phyloP scores from a whole-genome alignment of 64 coral and sea anemone genomes.

The Acropora yongei region DNA sequence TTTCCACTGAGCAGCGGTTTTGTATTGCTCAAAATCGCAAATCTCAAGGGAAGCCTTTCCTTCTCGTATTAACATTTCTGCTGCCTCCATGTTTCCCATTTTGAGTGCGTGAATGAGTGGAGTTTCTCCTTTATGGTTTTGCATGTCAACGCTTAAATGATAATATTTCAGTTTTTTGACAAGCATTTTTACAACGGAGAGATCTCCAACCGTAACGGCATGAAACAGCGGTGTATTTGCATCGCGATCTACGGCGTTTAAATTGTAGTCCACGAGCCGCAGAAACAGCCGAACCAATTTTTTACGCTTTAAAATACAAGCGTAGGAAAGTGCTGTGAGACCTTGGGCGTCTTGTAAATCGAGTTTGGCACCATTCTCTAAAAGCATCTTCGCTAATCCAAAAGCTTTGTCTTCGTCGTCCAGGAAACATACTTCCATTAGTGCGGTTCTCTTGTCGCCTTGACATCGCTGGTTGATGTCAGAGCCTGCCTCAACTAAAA shows the following conservation, averaged over 20 bases:
- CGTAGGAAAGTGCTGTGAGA: constrained; percentile 64
- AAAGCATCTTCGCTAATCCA: constrained; percentile 68
- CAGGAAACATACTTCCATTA: constrained; percentile 87
- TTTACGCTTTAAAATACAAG: constrained; percentile 76
- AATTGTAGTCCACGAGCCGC: constrained; percentile 74
- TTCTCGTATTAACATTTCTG: constrained; percentile 68
- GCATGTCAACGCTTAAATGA: constrained; percentile 66
- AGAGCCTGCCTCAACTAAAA: constrained; percentile 73
- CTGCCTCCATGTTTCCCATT: constrained; percentile 42
- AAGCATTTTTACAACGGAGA: constrained; percentile 66
- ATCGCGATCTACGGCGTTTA: constrained; percentile 72
- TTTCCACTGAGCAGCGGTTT: constrained; percentile 72
- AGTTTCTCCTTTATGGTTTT: constrained; percentile 77
- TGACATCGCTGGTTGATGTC: constrained; percentile 72
- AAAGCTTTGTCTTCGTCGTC: constrained; percentile 73
- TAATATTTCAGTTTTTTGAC: constrained; percentile 76
- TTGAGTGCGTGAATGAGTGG: constrained; percentile 84
- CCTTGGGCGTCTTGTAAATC: constrained; percentile 65
- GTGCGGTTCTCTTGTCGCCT: constrained; percentile 50
- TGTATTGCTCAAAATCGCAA: constrained; percentile 57
- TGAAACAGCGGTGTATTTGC: constrained; percentile 85
- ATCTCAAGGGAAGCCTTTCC: constrained; percentile 75
- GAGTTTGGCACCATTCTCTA: constrained; percentile 74
- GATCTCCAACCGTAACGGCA: constrained; percentile 75
- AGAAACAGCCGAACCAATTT: constrained; percentile 81